Evolutionary conservation across 2,797 vertebrate genomes (phyloP).

Genomic region (Pseudopleuronectes americanus): DNA sequence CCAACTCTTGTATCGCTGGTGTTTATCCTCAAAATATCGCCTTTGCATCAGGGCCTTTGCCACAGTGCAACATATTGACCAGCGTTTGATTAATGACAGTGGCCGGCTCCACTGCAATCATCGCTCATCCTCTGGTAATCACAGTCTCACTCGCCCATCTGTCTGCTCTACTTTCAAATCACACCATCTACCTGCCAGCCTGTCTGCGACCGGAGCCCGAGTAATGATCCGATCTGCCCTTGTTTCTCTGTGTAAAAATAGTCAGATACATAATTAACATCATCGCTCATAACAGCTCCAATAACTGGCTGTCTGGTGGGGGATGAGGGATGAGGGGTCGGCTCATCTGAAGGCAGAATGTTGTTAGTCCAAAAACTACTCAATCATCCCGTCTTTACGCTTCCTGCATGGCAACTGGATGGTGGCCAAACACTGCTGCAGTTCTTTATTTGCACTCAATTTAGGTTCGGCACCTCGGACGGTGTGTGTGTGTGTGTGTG

Average conservation of each 20-base stretch:
- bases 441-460: constrained; percentile 71
- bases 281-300: constrained; percentile 80
- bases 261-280: constrained; percentile 80
- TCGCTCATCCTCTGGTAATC: constrained; percentile 76
- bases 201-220: constrained; percentile 59
- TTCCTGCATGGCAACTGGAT: constrained; percentile 70
- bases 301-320: constrained; percentile 71
- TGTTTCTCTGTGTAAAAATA: constrained; percentile 79
- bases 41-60: constrained; percentile 52
- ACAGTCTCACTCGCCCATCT: constrained; percentile 68
- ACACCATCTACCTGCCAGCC: constrained; percentile 74
- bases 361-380: constrained; percentile 74
- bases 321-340: constrained; percentile 67
- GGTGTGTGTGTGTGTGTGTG: constrained; percentile 34
- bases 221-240: constrained; percentile 78
- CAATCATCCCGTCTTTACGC: constrained; percentile 74
- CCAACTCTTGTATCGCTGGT: constrained; percentile 19
- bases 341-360: constrained; percentile 65
- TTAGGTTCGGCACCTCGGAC: constrained; percentile 60
- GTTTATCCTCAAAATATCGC: constrained; percentile 50
- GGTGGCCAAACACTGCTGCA: constrained; percentile 61
- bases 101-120: constrained; percentile 61
- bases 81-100: constrained; percentile 74
- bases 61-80: constrained; percentile 67
- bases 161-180: constrained; percentile 79